Conservation (phyloP, 2,888 invertebrate species). For the Pristionchus maxplancki region DNA sequence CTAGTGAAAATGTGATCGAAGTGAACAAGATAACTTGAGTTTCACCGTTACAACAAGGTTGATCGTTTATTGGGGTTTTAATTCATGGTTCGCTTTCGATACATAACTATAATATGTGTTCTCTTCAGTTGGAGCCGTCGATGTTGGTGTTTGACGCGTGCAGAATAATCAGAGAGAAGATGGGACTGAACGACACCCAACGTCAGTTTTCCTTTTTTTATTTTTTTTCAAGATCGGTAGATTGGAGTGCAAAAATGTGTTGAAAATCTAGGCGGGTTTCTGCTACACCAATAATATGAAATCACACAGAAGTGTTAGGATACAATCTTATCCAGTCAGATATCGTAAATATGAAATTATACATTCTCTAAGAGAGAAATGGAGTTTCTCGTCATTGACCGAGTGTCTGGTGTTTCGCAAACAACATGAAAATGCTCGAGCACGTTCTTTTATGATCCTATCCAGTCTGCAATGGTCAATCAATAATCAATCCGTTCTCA, state of each 20-base stretch:
- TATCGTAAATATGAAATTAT: not conserved
- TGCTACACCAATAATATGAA: not conserved
- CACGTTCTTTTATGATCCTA: no score
- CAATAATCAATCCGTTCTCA: conserved; percentile 45
- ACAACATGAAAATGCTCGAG: not conserved
- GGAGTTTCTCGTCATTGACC: not conserved
- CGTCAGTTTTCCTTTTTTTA: conserved; percentile 31
- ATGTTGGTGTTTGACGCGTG: conserved; percentile 96
- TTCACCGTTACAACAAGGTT: not conserved
- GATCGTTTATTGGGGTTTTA: not conserved
- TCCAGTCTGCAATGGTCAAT: not conserved
- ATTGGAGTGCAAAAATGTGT: no score
- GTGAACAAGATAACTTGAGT: not conserved
- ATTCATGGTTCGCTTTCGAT: no score
- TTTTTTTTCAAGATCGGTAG: no score
- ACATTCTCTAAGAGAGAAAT: no score
- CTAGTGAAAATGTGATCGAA: not conserved
- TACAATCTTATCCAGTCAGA: not conserved
- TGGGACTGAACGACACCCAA: conserved; percentile 81
- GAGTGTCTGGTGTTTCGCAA: no score
- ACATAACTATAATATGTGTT: not conserved
- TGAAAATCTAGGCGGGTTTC: not conserved
- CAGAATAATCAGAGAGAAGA: conserved; percentile 94
- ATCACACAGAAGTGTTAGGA: not conserved
- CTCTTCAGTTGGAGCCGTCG: conserved; percentile 93